Conservation (phyloP, 2,888 invertebrate species). For the Julus scandinavius region DNA sequence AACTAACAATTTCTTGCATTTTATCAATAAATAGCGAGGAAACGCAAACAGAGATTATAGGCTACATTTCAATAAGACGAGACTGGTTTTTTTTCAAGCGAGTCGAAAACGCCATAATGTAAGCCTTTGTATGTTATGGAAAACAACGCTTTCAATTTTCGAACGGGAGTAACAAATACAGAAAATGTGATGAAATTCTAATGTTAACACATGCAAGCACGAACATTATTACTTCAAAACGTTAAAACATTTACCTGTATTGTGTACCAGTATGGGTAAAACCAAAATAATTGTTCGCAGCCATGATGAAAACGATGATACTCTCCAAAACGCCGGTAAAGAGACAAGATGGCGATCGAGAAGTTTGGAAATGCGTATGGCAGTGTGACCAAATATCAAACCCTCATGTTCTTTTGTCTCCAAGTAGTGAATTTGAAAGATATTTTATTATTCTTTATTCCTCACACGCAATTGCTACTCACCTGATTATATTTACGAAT, state of each 20-base stretch:
- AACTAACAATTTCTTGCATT: too few relatives aligned
- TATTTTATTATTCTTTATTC: not conserved
- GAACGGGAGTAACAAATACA: not conserved
- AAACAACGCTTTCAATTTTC: not conserved
- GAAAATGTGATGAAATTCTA: not conserved
- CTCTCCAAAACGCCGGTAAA: constrained; percentile 1
- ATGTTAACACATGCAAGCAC: not conserved
- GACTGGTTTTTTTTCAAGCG: not conserved
- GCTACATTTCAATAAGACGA: not conserved
- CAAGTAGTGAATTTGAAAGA: not conserved
- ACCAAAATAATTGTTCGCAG: constrained; percentile 94
- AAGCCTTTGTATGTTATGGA: not conserved
- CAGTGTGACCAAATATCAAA: not conserved
- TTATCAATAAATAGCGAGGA: too few relatives aligned
- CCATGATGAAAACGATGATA: constrained; percentile 69
- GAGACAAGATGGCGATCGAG: constrained; percentile 27
- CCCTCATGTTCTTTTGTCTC: not conserved
- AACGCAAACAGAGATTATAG: too few relatives aligned
- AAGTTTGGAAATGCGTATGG: not conserved
- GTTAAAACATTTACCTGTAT: constrained; percentile 76
- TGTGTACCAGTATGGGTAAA: constrained; percentile 94
- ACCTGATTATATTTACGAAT: not conserved
- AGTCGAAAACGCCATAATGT: not conserved
- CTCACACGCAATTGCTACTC: not conserved
- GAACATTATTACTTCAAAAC: not conserved